Evolutionary conservation across 2,888 invertebrate species (phyloP).

Genomic region (Dendrolimus pini): DNA sequence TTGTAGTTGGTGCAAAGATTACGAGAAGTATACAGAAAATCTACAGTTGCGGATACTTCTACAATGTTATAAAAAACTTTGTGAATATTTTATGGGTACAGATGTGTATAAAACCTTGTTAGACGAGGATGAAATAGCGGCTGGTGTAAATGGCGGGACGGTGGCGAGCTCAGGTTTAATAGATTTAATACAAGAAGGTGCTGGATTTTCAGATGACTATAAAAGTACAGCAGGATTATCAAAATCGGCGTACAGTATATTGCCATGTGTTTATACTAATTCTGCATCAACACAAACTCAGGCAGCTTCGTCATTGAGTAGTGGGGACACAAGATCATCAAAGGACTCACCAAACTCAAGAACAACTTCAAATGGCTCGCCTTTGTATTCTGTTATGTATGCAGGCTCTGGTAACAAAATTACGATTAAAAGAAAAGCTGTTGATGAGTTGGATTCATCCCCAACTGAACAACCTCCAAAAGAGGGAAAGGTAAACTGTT

Average conservation of each 20-base stretch:
- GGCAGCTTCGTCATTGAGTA: slow-evolving; percentile 47
- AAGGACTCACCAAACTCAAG: slow-evolving; percentile 59
- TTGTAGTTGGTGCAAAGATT: slow-evolving; percentile 91
- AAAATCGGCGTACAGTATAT: slow-evolving; percentile 84
- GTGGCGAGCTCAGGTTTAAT: slow-evolving; percentile 78
- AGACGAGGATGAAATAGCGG: slow-evolving; percentile 70
- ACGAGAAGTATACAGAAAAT: slow-evolving; percentile 88
- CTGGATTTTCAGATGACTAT: slow-evolving; percentile 85
- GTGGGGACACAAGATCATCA: slow-evolving; percentile 42
- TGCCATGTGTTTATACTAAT: slow-evolving; percentile 84
- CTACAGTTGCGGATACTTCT: slow-evolving; percentile 86
- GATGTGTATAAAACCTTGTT: slow-evolving; percentile 80
- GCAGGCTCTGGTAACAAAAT: slow-evolving; percentile 89
- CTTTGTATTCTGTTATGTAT: slow-evolving; percentile 85
- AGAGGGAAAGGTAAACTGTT: slow-evolving; percentile 53
- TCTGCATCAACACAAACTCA: slow-evolving; percentile 72
- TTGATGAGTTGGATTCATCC: slow-evolving; percentile 71
- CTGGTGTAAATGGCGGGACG: slow-evolving; percentile 67
- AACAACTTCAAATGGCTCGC: slow-evolving; percentile 58
- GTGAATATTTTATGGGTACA: slow-evolving; percentile 87
- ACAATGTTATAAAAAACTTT: slow-evolving; percentile 92
- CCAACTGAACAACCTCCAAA: slow-evolving; percentile 51
- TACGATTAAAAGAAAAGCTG: slow-evolving; percentile 86
- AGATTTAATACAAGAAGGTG: slow-evolving; percentile 88
- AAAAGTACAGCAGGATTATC: slow-evolving; percentile 84